Evolutionary conservation across 2,113 vertebrate species (phyloP), one percentile per base, ranked within the genome.

Genomic region (Cromileptes altivelis): DNA sequence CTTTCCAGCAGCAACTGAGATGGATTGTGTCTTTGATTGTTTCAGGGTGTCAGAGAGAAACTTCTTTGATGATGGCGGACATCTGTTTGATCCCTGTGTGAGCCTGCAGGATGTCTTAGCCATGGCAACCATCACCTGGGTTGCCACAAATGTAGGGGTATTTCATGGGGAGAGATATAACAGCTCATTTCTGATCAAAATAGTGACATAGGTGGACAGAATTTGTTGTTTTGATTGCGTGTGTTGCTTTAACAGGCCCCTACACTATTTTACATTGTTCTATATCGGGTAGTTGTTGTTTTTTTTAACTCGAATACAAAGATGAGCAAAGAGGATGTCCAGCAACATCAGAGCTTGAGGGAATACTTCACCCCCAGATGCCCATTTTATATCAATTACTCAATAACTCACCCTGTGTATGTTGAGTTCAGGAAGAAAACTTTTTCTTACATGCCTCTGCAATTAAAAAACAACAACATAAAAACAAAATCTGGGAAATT

Each of bases 61-160:
- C 40, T 15, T 57, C 78, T 86, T 85, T 90, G 89, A 91, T 78
- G 84, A 73, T 57, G 10, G 70, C 3, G 11, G 70, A 81, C 80
- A 56, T 56, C 27, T 76, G 78, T 78, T 80, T 81, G 76, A 83
- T 81, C 82, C 81, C 60, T 55, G 33, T 25, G 7, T 70, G 84
- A 82, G 81, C 61, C 8, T 53, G 27, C 40, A 64, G 50, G 63
- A 70, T 40, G 65, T 50, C 64, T 83, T 50, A 49, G 73, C 60
- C 0, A 50, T 56, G 18, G 60, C 21, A 78, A 68, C 30, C 69
- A 18, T 72, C 78, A 61, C 70, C 21, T 63, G 45, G 23, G 42
- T 19, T 21, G 15, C 42, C 21, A 12, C 57, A 72, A 37, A 47
- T 40, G 70, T 57, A 47, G 15, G 61, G 83, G 33, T 75, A 30